Base-by-base conservation (phyloP, 2,888 invertebrate genomes). In the Nomada goodeniana region DNA sequence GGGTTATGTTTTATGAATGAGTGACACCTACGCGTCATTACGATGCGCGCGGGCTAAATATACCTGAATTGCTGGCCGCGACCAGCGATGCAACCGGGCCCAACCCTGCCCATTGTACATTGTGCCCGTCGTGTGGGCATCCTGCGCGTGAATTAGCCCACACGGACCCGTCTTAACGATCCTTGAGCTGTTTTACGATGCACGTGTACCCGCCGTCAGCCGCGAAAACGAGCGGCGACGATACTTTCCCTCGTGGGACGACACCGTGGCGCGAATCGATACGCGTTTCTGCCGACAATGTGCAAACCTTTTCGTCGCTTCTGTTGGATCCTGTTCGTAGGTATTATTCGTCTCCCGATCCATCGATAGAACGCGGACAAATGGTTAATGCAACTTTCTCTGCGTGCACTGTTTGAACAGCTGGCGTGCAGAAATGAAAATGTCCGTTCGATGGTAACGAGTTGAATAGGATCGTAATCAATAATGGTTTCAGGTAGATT, bases 1-100 rank as follows among this genome's bases (percentile, higher is more conserved):
- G 89, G 89, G 86, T 76, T 79, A 91, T 91, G 91, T 91, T 92
- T 92, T 90, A 91, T 92, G 91, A 92, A 92, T 92, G 91, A 92
- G 89, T 88, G 87, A 89, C 90, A 88, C 92, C 91, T 88, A 92
- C 91, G 89, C 89, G 77, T 89, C 87, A 89, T 91, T 90, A 90
- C 86, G 84, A 83, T 74, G 86, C 83, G 76, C 76, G 81, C 84
- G 76, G 70, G 85, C 85, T 89, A 88, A 89, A 91, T 89, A 88
- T 89, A 91, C 86, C 84, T 80, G 81, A 57, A 44, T 77, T 63
- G 73, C 55, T 18, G 64, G n/a, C 61, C 26, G 76, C 20, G 42
- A 42, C 65, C 72, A 60, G 52, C 82, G 86, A 85, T 86, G 85
- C 83, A 83, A 85, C 85, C 76, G 64, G 76, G 90, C 90, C 91